phyloP scores from a whole-genome alignment of 2,797 vertebrate genomes.

The Taenioides sp. region DNA sequence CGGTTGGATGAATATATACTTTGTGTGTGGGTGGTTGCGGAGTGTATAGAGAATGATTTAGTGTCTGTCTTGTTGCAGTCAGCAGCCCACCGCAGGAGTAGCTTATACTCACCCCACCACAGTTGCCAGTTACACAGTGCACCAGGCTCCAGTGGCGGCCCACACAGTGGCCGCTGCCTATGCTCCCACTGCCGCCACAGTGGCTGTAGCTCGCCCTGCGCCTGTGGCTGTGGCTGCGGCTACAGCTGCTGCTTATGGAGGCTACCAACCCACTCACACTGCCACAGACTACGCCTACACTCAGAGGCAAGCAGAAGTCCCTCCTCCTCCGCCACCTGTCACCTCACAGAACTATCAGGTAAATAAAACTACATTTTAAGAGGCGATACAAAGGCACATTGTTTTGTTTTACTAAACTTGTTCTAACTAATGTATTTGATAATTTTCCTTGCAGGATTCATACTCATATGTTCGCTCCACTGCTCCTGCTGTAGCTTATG shows the following conservation, averaged over 20 bases:
- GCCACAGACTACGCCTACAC: conserved; percentile 93
- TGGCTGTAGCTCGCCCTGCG: conserved; percentile 91
- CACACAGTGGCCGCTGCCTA: conserved; percentile 95
- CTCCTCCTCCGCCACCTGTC: conserved; percentile 93
- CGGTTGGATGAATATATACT: background rate
- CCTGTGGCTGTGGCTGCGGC: conserved; percentile 91
- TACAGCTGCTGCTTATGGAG: conserved; percentile 91
- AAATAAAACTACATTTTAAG: conserved; percentile 18
- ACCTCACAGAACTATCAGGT: conserved; percentile 98
- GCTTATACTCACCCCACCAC: conserved; percentile 98
- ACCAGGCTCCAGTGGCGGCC: conserved; percentile 94
- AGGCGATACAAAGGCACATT: background rate
- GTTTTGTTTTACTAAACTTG: too few species aligned
- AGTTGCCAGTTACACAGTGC: conserved; percentile 98
- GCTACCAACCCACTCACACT: conserved; percentile 90
- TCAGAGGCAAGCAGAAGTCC: conserved; percentile 93
- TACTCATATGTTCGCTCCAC: conserved; percentile 96
- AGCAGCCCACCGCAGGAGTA: conserved; percentile 93
- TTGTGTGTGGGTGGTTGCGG: background rate
- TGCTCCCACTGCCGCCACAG: conserved; percentile 90
- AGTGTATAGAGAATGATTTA: background rate
- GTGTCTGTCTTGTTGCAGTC: conserved; percentile 73
- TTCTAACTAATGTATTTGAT: background rate
- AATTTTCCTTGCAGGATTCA: conserved; percentile 81
- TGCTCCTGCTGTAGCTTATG: conserved; percentile 91